Percentiles rank a stretch among this genome's conserved stretches.
Evolutionary conservation across 2,888 invertebrate genomes (phyloP).

Genomic region (Melieria omissa): DNA sequence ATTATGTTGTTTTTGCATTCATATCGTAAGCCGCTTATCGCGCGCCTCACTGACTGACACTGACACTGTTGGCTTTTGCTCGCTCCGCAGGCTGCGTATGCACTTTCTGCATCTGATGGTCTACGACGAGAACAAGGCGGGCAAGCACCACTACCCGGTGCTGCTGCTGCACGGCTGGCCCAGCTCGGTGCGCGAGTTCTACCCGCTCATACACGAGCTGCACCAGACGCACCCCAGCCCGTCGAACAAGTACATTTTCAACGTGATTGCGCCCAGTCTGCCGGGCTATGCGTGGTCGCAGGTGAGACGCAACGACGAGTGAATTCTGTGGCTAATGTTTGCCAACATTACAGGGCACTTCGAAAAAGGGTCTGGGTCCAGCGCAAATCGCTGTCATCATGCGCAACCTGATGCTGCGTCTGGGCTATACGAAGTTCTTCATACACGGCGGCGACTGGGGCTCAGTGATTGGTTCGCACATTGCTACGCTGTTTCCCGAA

Average conservation of each 20-base stretch:
- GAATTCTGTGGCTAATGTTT: not conserved
- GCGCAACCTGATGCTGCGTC: slow-evolving; percentile 75
- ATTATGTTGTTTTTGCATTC: not conserved
- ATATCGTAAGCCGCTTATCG: slow-evolving; percentile 7
- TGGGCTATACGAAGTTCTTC: slow-evolving; percentile 75
- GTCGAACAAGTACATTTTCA: slow-evolving; percentile 70
- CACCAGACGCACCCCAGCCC: slow-evolving; percentile 65
- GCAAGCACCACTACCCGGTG: slow-evolving; percentile 63
- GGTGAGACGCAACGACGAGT: slow-evolving; percentile 47
- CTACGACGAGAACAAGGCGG: slow-evolving; percentile 59
- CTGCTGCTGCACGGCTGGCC: slow-evolving; percentile 89
- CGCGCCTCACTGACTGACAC: not conserved
- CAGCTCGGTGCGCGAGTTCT: slow-evolving; percentile 87
- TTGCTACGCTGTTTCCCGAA: slow-evolving; percentile 75
- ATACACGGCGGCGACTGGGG: slow-evolving; percentile 90
- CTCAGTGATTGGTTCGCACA: slow-evolving; percentile 70
- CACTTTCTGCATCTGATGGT: slow-evolving; percentile 78
- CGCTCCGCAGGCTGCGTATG: slow-evolving; percentile 67
- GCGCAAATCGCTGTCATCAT: slow-evolving; percentile 71
- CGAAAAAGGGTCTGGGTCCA: slow-evolving; percentile 57
- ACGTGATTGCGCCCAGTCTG: slow-evolving; percentile 70
- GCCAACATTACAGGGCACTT: slow-evolving; percentile 63
- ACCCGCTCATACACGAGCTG: slow-evolving; percentile 78
- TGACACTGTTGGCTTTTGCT: not conserved
- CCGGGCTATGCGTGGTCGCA: slow-evolving; percentile 68